Evolutionary conservation across 2,797 vertebrate genomes (phyloP).

Genomic region (Macropus fuliginosus): DNA sequence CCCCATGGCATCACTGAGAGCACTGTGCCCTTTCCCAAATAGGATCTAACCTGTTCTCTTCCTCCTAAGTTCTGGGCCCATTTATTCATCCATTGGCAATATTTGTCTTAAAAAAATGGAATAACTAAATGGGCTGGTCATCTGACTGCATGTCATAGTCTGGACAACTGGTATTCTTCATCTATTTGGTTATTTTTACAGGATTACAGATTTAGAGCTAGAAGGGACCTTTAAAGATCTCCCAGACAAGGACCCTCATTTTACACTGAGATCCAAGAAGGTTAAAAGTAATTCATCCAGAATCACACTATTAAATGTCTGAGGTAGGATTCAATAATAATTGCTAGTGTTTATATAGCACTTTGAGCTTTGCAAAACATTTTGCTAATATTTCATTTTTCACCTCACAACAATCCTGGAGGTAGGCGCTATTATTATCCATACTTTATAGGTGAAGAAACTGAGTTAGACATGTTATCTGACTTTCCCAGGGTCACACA

Average conservation of each 20-base stretch:
- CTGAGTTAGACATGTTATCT: not conserved
- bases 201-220: not conserved
- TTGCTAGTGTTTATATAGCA: not conserved
- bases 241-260: not conserved
- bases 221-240: not conserved
- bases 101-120: not conserved
- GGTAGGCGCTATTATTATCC: not conserved
- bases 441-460: not conserved
- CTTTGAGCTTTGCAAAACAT: not conserved
- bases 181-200: not conserved
- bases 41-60: not conserved
- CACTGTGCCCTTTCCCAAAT: not conserved
- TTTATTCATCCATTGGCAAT: not conserved
- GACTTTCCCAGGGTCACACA: not conserved
- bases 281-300: not conserved
- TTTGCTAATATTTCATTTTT: not conserved
- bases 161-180: not conserved
- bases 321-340: not conserved
- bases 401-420: not conserved
- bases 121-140: not conserved
- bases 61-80: not conserved
- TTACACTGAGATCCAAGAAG: not conserved
- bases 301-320: not conserved
- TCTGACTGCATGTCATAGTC: not conserved
- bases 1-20: not conserved